Conservation (phyloP, 2,888 invertebrate genomes). For the Neoitamus cyanurus region DNA sequence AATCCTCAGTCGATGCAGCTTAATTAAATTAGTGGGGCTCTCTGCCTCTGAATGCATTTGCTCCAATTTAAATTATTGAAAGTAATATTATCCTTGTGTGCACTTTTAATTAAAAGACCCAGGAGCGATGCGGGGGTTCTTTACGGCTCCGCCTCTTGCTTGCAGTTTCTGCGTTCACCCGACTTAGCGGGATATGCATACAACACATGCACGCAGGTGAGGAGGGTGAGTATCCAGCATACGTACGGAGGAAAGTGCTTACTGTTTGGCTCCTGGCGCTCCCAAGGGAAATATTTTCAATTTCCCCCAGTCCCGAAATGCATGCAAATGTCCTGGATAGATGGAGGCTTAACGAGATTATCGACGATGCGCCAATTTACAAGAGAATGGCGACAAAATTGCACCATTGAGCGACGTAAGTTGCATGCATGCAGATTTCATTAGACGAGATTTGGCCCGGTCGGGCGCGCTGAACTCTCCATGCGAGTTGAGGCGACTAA, state of each 20-base stretch:
- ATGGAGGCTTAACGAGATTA: constrained; percentile 51
- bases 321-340: constrained; percentile 35
- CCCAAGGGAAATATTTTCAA: constrained; percentile 53
- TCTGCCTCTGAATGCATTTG: constrained; percentile 32
- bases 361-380: constrained; percentile 53
- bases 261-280: constrained; percentile 47
- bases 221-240: not conserved
- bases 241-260: constrained; percentile 41
- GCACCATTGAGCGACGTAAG: constrained; percentile 48
- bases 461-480: not conserved
- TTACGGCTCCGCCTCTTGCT: constrained; percentile 29
- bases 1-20: not conserved
- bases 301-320: constrained; percentile 44
- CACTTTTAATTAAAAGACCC: constrained; percentile 51
- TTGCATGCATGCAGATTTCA: constrained; percentile 48
- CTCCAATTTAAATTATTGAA: constrained; percentile 43
- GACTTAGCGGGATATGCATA: not conserved
- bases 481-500: constrained; percentile 3
- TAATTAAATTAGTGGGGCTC: constrained; percentile 27
- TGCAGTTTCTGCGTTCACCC: constrained; percentile 23
- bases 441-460: constrained; percentile 28
- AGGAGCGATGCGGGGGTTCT: constrained; percentile 39
- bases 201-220: constrained; percentile 20
- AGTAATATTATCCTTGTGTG: constrained; percentile 47
- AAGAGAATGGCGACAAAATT: constrained; percentile 52